Evolutionary conservation across 30 jellyfish, hydroid and myxozoan genomes (phyloP).

Genomic region (Euphysa ruthae): DNA sequence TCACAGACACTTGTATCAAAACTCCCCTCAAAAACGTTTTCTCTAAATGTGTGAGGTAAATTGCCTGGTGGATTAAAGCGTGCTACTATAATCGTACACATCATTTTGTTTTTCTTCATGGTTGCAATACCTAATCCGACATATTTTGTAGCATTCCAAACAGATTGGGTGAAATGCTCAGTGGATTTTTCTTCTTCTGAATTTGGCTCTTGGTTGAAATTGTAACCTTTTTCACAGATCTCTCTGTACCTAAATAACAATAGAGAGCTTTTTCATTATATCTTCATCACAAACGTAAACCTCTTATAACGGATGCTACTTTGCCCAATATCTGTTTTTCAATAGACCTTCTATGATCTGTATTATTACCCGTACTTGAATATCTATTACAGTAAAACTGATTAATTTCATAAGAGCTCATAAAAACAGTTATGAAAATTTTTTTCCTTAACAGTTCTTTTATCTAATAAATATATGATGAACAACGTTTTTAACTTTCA

Average conservation of each 20-base stretch:
- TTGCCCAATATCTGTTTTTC: too few species aligned
- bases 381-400: too few species aligned
- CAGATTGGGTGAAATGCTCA: slow-evolving; percentile 76
- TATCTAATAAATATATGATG: too few species aligned
- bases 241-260: slow-evolving; percentile 77
- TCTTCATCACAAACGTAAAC: too few species aligned
- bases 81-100: slow-evolving; percentile 74
- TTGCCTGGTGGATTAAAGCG: slow-evolving; percentile 76
- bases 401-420: too few species aligned
- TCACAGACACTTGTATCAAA: slow-evolving; percentile 69
- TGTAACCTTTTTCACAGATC: slow-evolving; percentile 84
- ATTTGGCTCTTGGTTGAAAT: slow-evolving; percentile 47
- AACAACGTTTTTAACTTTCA: too few species aligned
- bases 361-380: too few species aligned
- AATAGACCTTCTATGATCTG: too few species aligned
- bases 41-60: slow-evolving; percentile 37
- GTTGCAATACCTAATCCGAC: slow-evolving; percentile 88
- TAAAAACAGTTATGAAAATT: too few species aligned
- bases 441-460: too few species aligned
- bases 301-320: too few species aligned
- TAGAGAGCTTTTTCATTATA: too few species aligned
- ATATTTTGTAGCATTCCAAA: slow-evolving; percentile 60
- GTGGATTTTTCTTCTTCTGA: slow-evolving; percentile 51
- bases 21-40: slow-evolving; percentile 59
- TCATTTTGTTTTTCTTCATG: slow-evolving; percentile 62